Evolutionary conservation across 2,888 invertebrate species (phyloP), one percentile per base, ranked within the genome.

Genomic region (Caenorhabditis zanzibari): DNA sequence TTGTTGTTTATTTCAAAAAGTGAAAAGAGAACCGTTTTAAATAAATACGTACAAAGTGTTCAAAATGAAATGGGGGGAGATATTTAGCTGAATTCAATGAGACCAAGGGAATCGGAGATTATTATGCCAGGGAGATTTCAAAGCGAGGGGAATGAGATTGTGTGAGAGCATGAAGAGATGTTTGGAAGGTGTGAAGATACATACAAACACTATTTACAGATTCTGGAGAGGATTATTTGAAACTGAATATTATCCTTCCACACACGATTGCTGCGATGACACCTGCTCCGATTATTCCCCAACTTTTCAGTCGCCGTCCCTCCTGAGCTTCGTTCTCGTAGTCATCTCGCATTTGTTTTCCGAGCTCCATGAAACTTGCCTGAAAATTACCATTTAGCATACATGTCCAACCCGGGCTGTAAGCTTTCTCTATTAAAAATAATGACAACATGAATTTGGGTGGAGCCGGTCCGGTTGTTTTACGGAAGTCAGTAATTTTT

Each of bases 291-390:
- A 85, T 49, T 38, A 59, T 49, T 38, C 76, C 76, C 73, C 75
- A 81, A 4, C 74, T 72, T 26, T 79, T 35, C 7, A 64, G 52
- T 12, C 32, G 59, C 22, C 19, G 9, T 14, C 47, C 68, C 14
- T 14, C 44, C 28, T 68, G 61, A 38, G 22, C 12, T n/a, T 61
- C 68, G 12, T 19, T 26, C 54, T 75, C 79, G n/a, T 80, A 47
- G 10, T 81, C 76, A 10, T 56, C 58, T 28, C 49, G 68, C 74
- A 85, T 82, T 28, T 58, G 47, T 19, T 52, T 28, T 16, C 80
- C 82, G 47, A 85, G 69, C 3, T 2, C 19, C 87, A 87, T 87
- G 76, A 87, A 87, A 1, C 35, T 59, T 5, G 64, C 79, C 87
- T 87, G 72, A 38, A 35, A 54, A 59, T 38, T 38, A 61, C 26